phyloP scores from a whole-genome alignment of 2,888 invertebrate genomes.

The Phortica okadai region DNA sequence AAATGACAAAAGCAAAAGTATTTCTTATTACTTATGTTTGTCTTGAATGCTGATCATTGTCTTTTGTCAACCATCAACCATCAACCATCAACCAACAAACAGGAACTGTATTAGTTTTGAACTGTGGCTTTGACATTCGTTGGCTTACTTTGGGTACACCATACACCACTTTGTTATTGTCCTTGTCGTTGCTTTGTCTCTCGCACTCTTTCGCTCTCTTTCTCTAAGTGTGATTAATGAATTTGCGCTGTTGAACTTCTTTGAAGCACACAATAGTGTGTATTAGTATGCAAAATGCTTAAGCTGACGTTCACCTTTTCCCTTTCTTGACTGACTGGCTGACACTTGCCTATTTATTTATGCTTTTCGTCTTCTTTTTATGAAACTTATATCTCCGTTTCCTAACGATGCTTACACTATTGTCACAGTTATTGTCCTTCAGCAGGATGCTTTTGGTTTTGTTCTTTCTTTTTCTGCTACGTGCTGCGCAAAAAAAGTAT shows the following conservation, averaged over 20 bases:
- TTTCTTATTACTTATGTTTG: neutral
- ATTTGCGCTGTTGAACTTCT: conserved; percentile 7
- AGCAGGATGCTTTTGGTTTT: neutral
- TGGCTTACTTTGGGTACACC: neutral
- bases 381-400: conserved; percentile 3
- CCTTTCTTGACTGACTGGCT: neutral
- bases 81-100: neutral
- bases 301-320: conserved; percentile 28
- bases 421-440: conserved; percentile 18
- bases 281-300: conserved; percentile 31
- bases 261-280: conserved; percentile 3
- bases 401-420: neutral
- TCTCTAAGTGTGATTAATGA: conserved; percentile 18
- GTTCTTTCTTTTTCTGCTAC: neutral
- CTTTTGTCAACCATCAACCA: conserved; percentile 4
- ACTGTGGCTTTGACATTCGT: neutral
- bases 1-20: no score
- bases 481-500: conserved; percentile 19
- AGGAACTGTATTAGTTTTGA: neutral
- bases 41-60: conserved; percentile 9
- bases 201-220: neutral
- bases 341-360: conserved; percentile 6
- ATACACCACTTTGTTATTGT: neutral
- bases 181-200: conserved; percentile 3
- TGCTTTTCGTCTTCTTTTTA: conserved; percentile 7